Evolutionary conservation across 2,888 invertebrate species (phyloP), one percentile per base, ranked within the genome.

Genomic region (Bellardia pandia): DNA sequence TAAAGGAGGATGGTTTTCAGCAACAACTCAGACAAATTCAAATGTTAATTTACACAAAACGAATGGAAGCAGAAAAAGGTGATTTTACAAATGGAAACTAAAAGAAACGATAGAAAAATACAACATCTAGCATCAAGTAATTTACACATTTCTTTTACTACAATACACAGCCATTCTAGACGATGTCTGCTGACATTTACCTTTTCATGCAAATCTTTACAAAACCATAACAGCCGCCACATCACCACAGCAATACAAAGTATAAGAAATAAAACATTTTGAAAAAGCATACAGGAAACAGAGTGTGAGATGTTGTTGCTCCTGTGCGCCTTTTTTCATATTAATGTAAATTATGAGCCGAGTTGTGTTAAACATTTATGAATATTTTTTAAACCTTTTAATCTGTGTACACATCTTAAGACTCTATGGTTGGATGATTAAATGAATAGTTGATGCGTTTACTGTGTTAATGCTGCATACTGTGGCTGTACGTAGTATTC

Each of bases 181-280:
- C 68, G 51, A 53, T 79, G 84, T 85, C 78, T 79, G 71, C 74
- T 79, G 74, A 75, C 78, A 74, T 79, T 74, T 79, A 68, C 74
- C 68, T 74, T 79, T 79, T 79, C 16, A 78, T 66, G 66, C 33
- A 76, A 76, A 69, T 62, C 42, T 37, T 33, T 64, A 45, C 33
- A 74, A 80, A 69, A 60, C 30, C 72, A 16, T 14, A 40, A 56
- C 58, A 60, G 37, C 37, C 51, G 40, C 64, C 64, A 53, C 37
- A n/a, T 13, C 51, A 53, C 5, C 56, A 37, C 45, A 11, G 13
- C 45, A 51, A 64, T 4, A 40, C 45, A 53, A 68, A 72, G 3
- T 40, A 45, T 30, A 71, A 72, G 48, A 48, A 51, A 60, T 45
- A n/a, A 23, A 16, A 42, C 2, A 45, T 33, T 64, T 53, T 45